These are phyloP conservation scores for Petaurus breviceps DNA, from an alignment of 2,113 vertebrate species.

Conservation along the genomic window DNA sequence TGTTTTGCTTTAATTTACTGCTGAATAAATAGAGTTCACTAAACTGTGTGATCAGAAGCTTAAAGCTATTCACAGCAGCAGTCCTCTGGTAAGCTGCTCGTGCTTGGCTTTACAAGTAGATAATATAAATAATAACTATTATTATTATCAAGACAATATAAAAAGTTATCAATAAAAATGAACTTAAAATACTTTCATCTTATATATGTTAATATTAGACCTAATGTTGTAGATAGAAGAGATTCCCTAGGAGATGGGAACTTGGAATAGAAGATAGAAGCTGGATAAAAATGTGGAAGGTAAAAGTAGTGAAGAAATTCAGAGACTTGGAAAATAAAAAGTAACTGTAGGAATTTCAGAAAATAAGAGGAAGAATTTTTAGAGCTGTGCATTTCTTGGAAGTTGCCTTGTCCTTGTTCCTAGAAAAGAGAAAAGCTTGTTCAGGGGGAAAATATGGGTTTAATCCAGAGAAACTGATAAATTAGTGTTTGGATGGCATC, in stretches of 20 bases:
- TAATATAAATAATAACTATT: neutral
- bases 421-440: neutral
- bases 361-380: neutral
- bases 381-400: neutral
- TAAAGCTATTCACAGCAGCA: too few relatives aligned
- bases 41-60: too few relatives aligned
- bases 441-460: neutral
- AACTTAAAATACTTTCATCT: neutral
- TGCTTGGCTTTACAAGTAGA: too few relatives aligned
- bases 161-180: neutral
- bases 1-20: too few relatives aligned
- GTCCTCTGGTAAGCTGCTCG: too few relatives aligned
- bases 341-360: neutral
- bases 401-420: neutral
- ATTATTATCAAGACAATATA: neutral
- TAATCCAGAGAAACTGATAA: neutral
- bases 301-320: neutral
- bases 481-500: neutral
- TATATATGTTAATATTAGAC: neutral
- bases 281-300: neutral
- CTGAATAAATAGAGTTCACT: too few relatives aligned
- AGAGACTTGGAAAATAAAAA: neutral
- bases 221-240: neutral
- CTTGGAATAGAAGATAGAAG: neutral
- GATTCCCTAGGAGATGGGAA: neutral